Conservation (phyloP, 2,113 vertebrate species). For the Zapus hudsonius region DNA sequence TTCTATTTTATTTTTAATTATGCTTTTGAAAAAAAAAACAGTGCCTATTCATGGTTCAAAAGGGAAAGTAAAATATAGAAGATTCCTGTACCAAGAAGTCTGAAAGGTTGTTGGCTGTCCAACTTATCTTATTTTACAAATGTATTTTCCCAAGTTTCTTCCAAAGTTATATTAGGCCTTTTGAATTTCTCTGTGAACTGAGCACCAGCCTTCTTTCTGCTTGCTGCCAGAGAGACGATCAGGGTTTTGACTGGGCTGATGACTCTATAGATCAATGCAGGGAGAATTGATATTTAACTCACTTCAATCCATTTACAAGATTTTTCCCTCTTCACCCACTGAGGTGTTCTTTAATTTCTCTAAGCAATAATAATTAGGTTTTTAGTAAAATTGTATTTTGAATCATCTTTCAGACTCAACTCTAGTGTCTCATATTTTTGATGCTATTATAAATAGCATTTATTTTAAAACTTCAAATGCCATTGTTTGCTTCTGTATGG, state of each 20-base stretch:
- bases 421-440: neutral
- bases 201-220: neutral
- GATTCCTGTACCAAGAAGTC: neutral
- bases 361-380: neutral
- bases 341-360: neutral
- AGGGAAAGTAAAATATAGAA: neutral
- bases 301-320: neutral
- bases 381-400: neutral
- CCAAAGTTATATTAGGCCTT: neutral
- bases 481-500: neutral
- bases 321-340: neutral
- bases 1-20: neutral
- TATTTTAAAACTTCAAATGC: neutral
- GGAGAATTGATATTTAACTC: neutral
- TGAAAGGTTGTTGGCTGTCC: neutral
- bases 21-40: neutral
- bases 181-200: neutral
- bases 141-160: neutral
- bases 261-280: neutral
- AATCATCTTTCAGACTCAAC: neutral
- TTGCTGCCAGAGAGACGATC: neutral
- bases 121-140: neutral
- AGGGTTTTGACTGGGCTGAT: neutral
- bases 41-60: neutral
- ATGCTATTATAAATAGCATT: neutral